Conservation (phyloP, 2,113 vertebrate species). For the Charina bottae region DNA sequence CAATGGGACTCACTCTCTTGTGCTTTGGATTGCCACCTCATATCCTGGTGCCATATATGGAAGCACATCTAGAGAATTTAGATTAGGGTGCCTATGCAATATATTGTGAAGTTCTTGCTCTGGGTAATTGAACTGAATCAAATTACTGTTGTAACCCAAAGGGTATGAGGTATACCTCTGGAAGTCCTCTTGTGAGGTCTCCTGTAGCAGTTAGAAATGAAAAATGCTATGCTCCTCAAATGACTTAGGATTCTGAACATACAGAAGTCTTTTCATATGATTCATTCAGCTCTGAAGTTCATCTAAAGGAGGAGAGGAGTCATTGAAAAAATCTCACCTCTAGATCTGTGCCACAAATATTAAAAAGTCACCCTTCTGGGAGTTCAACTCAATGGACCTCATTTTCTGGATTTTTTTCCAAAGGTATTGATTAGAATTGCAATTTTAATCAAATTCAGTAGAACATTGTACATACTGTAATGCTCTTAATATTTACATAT, state of each 20-base stretch:
- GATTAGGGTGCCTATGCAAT: not conserved
- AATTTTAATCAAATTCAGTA: not conserved
- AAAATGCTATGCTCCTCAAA: conserved; percentile 4
- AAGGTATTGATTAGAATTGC: not conserved
- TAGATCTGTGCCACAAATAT: conserved; percentile 28
- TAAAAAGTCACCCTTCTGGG: conserved; percentile 13
- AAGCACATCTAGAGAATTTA: not conserved
- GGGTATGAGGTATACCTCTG: not conserved
- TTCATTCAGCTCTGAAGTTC: conserved; percentile 17
- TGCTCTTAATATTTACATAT: not conserved
- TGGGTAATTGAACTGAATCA: not conserved
- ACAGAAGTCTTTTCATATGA: not conserved
- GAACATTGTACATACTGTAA: not conserved
- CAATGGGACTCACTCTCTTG: not conserved
- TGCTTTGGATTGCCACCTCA: not conserved
- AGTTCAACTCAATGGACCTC: not conserved
- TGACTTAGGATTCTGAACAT: conserved; percentile 22
- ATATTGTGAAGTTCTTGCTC: not conserved
- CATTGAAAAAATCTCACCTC: conserved; percentile 18
- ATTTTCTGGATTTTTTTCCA: not conserved
- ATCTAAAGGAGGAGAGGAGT: conserved; percentile 10
- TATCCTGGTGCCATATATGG: not conserved
- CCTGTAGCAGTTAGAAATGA: conserved; percentile 8
- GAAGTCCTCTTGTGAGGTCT: conserved; percentile 6
- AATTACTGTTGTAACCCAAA: conserved; percentile 32